A percentile compares a stretch with the other conserved stretches of the same genome.
Conservation (phyloP, 2,113 vertebrate species). For the Pipra filicauda region DNA sequence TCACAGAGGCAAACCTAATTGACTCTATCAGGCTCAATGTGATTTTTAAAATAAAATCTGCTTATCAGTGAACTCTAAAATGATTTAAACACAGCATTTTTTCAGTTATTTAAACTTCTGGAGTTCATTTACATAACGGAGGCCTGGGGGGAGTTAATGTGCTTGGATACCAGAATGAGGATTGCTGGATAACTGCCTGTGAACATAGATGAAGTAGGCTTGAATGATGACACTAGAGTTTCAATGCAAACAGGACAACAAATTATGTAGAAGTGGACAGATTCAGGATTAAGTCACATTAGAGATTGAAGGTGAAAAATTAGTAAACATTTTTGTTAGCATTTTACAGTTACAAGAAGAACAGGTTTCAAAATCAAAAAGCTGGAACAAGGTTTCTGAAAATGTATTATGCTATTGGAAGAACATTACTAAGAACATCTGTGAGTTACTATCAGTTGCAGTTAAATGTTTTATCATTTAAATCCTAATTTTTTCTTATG, state of each 20-base stretch:
- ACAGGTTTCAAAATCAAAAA: background rate
- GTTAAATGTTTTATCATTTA: background rate
- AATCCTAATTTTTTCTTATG: background rate
- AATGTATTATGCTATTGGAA: background rate
- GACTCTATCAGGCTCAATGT: background rate
- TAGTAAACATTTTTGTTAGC: background rate
- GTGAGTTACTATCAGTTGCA: background rate
- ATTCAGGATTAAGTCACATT: background rate
- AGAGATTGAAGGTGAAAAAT: background rate
- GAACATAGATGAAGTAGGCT: background rate
- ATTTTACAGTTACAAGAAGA: background rate
- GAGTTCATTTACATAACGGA: constrained; percentile 46
- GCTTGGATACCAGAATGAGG: background rate
- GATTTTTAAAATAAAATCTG: constrained; percentile 17
- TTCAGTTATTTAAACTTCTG: constrained; percentile 42
- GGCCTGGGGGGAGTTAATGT: constrained; percentile 13
- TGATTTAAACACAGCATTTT: constrained; percentile 39
- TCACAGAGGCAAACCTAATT: constrained; percentile 27
- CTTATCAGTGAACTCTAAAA: constrained; percentile 41
- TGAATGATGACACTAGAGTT: background rate
- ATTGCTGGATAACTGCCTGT: background rate
- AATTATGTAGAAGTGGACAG: background rate
- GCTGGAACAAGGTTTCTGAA: background rate
- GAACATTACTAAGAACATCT: background rate
- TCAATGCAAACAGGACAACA: background rate